Evolutionary conservation across 2,888 invertebrate genomes (phyloP).

Genomic region (Alcis repandata): DNA sequence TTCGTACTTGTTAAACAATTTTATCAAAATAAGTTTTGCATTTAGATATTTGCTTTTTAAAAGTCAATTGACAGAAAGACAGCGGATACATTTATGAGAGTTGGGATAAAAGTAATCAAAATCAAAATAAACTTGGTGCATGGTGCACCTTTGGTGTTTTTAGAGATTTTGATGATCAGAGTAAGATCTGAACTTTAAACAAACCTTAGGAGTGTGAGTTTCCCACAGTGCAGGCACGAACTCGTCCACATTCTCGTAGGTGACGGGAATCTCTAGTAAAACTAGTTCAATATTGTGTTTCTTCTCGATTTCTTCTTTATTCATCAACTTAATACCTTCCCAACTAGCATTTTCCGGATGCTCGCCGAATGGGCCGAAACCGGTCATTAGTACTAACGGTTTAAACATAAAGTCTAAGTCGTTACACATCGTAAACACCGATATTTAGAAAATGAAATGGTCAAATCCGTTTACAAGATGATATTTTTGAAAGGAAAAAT

Average conservation of each 20-base stretch:
- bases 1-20: no score
- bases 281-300: constrained; percentile 73
- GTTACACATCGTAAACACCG: constrained; percentile 53
- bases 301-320: constrained; percentile 82
- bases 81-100: no score
- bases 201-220: constrained; percentile 89
- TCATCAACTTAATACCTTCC: constrained; percentile 91
- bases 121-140: no score
- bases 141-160: no score
- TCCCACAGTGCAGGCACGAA: constrained; percentile 90
- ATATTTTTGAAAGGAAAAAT: no score
- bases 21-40: no score
- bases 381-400: constrained; percentile 88
- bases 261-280: constrained; percentile 89
- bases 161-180: no score
- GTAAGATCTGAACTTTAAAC: constrained; percentile 44
- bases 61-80: no score
- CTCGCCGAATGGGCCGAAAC: constrained; percentile 92
- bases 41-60: no score
- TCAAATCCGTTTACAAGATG: no score
- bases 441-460: no score
- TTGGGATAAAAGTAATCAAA: no score
- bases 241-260: constrained; percentile 89
- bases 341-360: constrained; percentile 93
- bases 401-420: constrained; percentile 66